phyloP scores from a whole-genome alignment of 2,797 vertebrate genomes.

The Gambusia yucatana region DNA sequence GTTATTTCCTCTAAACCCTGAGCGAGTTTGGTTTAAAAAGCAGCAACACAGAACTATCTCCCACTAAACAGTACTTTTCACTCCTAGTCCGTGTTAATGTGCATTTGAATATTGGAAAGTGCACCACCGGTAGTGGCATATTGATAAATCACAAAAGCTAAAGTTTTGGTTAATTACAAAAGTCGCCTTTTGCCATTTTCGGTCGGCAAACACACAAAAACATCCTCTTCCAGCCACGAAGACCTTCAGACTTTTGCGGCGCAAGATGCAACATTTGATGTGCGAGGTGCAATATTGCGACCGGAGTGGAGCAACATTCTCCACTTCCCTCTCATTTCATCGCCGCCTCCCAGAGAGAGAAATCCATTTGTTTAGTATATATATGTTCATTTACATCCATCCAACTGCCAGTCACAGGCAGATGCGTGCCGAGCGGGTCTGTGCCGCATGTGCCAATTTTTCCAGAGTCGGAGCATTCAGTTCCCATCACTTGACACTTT shows the following conservation, averaged over 20 bases:
- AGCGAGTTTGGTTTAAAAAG: background rate
- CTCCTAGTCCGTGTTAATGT: background rate
- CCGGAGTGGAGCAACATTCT: background rate
- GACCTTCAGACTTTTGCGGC: background rate
- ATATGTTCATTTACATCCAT: conserved; percentile 57
- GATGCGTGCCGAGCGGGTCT: conserved; percentile 50
- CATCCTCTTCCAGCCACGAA: no score
- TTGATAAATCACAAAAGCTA: background rate
- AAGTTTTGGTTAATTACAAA: background rate
- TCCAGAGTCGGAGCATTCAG: conserved; percentile 56
- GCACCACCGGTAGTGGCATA: background rate
- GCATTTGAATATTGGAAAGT: background rate
- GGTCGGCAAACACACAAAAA: background rate
- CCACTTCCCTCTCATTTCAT: conserved; percentile 32
- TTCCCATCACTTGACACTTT: conserved; percentile 69
- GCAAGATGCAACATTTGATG: conserved; percentile 10
- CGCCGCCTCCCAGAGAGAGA: conserved; percentile 28
- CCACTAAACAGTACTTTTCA: background rate
- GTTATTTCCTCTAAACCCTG: background rate
- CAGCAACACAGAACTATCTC: background rate
- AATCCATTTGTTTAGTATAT: conserved; percentile 38
- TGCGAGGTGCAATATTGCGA: background rate
- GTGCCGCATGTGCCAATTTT: conserved; percentile 64
- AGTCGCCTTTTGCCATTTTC: background rate
- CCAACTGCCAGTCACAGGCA: conserved; percentile 61